phyloP scores from a whole-genome alignment of 2,888 invertebrate species.

The Ormyrus nitidulus region DNA sequence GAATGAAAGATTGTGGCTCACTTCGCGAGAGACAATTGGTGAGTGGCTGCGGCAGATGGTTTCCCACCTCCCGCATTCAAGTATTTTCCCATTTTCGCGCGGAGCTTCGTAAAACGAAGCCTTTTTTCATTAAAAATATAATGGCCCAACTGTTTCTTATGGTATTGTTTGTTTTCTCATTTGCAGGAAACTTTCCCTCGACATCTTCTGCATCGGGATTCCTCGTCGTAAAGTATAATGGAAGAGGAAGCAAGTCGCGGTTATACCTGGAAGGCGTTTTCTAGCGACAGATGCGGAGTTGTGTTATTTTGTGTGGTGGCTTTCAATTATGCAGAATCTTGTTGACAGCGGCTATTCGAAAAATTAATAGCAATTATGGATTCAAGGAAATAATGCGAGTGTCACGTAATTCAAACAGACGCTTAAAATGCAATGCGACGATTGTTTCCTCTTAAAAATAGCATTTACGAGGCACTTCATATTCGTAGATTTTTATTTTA shows the following conservation, averaged over 20 bases:
- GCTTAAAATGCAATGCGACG: no score
- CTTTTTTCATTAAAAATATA: slow-evolving; percentile 23
- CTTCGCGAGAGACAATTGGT: not conserved
- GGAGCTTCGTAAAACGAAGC: not conserved
- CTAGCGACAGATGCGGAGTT: not conserved
- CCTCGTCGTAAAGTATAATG: not conserved
- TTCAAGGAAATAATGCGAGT: no score
- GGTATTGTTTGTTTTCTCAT: not conserved
- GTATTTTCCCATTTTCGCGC: not conserved
- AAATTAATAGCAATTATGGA: no score
- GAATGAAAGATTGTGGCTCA: no score
- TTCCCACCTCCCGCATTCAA: not conserved
- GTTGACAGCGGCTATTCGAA: no score
- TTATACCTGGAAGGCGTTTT: not conserved
- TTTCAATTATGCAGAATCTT: no score
- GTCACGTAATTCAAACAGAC: no score
- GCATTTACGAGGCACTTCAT: no score
- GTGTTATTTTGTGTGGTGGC: not conserved
- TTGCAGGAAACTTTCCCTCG: not conserved
- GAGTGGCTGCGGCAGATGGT: not conserved
- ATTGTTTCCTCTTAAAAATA: no score
- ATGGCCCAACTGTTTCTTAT: not conserved
- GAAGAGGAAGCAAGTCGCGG: not conserved
- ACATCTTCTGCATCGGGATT: no score
- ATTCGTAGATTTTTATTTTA: no score